Conservation (phyloP, 1,140 invertebrate genomes). For the Drosophila micromelanica region DNA sequence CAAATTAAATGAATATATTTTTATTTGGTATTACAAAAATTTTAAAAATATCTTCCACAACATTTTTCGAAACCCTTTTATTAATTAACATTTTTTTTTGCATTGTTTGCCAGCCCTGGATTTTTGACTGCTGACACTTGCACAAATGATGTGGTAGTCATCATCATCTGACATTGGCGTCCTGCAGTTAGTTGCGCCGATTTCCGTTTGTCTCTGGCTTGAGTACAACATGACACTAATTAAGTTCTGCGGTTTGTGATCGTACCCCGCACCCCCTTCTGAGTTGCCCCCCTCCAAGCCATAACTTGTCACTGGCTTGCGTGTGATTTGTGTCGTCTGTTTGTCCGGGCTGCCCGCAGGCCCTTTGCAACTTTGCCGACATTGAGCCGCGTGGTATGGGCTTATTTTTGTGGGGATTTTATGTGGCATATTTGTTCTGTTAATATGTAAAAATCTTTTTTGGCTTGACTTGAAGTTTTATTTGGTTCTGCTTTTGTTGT, state of each 20-base stretch:
- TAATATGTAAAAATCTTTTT: constrained; percentile 69
- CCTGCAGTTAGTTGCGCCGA: constrained; percentile 64
- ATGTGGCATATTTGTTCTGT: constrained; percentile 72
- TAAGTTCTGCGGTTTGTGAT: constrained; percentile 69
- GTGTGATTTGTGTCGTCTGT: constrained; percentile 74
- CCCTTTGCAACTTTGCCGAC: constrained; percentile 73
- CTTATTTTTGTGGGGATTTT: constrained; percentile 41
- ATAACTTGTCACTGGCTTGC: constrained; percentile 48
- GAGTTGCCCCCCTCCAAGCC: not conserved
- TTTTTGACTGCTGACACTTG: constrained; percentile 33
- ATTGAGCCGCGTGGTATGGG: constrained; percentile 25
- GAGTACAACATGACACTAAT: constrained; percentile 79
- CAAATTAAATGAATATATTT: no score
- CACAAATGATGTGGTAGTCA: constrained; percentile 58
- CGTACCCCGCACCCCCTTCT: not conserved
- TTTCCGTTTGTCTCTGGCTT: constrained; percentile 69
- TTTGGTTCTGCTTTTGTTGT: constrained; percentile 12
- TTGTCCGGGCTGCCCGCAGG: constrained; percentile 37
- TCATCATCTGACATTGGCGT: constrained; percentile 54
- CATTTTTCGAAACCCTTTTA: no score
- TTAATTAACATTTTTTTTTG: no score
- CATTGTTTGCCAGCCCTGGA: constrained; percentile 20
- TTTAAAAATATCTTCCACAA: no score
- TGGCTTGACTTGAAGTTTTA: not conserved
- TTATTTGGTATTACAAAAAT: no score